These are phyloP conservation scores for Philopedon plagiatum DNA, from an alignment of 2,888 invertebrate species.

Conservation along the genomic window DNA sequence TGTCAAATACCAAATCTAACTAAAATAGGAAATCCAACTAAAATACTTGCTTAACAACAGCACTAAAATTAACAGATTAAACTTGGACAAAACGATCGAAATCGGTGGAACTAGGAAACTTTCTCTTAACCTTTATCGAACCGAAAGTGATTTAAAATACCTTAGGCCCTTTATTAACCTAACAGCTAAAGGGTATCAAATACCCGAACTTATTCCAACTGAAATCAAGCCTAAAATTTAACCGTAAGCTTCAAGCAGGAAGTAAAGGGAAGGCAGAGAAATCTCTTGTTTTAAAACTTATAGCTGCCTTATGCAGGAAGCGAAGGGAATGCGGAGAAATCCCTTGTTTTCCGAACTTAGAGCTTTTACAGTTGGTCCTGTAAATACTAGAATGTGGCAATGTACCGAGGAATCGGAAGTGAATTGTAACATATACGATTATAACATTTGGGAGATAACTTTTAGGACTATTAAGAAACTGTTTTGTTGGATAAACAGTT, in stretches of 20 bases:
- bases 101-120: conserved; percentile 11
- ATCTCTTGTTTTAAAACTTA: conserved; percentile 10
- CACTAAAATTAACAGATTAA: not conserved
- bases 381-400: not conserved
- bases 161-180: conserved; percentile 15
- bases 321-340: not conserved
- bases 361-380: not conserved
- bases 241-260: conserved; percentile 4
- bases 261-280: conserved; percentile 5
- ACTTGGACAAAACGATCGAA: conserved; percentile 1
- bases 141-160: conserved; percentile 22
- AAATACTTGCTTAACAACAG: conserved; percentile 1
- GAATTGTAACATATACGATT: not conserved
- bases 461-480: not conserved
- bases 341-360: not conserved
- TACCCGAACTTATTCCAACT: conserved; percentile 15
- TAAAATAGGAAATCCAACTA: not conserved
- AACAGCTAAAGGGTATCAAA: conserved; percentile 16
- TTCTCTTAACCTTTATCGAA: conserved; percentile 17
- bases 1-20: not conserved
- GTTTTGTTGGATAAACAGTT: too few relatives aligned
- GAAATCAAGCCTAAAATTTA: conserved; percentile 13
- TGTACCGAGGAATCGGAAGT: not conserved
- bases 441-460: not conserved
- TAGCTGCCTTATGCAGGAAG: conserved; percentile 8